Conservation (phyloP, 1,140 invertebrate species). For the Alviniconcha marisindica region DNA sequence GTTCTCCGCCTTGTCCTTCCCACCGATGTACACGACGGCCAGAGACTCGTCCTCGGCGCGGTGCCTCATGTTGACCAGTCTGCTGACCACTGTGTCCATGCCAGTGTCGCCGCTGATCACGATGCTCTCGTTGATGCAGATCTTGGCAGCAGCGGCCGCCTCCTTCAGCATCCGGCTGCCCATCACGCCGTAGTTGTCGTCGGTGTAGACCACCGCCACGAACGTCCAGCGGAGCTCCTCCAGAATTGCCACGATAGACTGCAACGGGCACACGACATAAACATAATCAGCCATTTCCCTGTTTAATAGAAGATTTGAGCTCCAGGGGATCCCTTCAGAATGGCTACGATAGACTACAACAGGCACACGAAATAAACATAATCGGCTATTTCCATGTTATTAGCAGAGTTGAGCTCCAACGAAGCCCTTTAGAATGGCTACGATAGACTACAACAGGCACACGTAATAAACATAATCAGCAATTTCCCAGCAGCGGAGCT, state of each 20-base stretch:
- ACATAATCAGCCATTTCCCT: background rate
- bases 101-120: conserved; percentile 24
- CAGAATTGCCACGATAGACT: conserved; percentile 62
- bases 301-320: too few species aligned
- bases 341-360: too few species aligned
- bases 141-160: conserved; percentile 45
- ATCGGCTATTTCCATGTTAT: too few species aligned
- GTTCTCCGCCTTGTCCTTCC: conserved; percentile 47
- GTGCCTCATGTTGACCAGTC: conserved; percentile 23
- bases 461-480: too few species aligned
- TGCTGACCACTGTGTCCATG: conserved; percentile 5
- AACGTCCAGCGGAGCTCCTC: conserved; percentile 62
- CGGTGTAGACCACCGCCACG: conserved; percentile 60
- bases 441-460: too few species aligned
- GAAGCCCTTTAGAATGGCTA: too few species aligned
- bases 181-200: conserved; percentile 57
- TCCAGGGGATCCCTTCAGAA: too few species aligned
- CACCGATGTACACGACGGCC: conserved; percentile 60
- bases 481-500: too few species aligned
- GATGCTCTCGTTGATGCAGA: conserved; percentile 56
- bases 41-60: conserved; percentile 52
- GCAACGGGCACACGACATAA: conserved; percentile 45
- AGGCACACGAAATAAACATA: too few species aligned
- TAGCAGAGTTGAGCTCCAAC: too few species aligned
- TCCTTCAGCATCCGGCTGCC: conserved; percentile 48